Evolutionary conservation across 30 jellyfish, hydroid and myxozoan genomes (phyloP).

Genomic region (Turritopsis rubra): DNA sequence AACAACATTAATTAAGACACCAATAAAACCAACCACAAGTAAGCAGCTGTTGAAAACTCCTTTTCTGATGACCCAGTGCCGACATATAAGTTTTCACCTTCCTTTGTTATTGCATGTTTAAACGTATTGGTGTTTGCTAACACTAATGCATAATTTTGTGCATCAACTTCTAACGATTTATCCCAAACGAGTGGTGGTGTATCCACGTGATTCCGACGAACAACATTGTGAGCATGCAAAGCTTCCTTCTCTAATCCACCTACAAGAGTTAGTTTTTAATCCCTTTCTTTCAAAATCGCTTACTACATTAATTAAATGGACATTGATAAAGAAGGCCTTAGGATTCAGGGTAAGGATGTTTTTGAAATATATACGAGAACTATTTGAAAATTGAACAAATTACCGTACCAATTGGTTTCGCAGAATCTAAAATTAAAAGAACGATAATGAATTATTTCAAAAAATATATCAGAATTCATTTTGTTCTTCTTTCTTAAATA

Average conservation of each 20-base stretch:
- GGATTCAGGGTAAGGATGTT: too few relatives aligned
- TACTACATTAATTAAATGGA: too few relatives aligned
- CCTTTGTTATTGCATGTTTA: not conserved
- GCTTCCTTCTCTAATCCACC: not conserved
- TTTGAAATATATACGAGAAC: not conserved
- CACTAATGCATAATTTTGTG: not conserved
- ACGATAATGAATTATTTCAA: not conserved
- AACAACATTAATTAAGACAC: not conserved
- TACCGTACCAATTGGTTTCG: not conserved
- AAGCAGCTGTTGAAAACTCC: not conserved
- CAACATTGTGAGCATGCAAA: not conserved
- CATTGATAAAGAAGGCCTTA: too few relatives aligned
- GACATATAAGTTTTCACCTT: not conserved
- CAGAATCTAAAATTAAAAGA: not conserved
- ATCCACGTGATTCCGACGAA: not conserved
- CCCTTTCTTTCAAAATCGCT: too few relatives aligned
- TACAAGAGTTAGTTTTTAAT: too few relatives aligned
- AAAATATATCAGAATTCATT: too few relatives aligned
- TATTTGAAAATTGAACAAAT: not conserved
- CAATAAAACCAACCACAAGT: not conserved
- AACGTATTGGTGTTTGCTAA: not conserved
- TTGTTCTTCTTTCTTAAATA: too few relatives aligned
- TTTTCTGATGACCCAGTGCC: not conserved
- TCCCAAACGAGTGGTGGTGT: not conserved
- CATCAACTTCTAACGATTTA: not conserved